Conservation (phyloP, 2,888 invertebrate species). For the Bursaphelenchus okinawaensis region DNA sequence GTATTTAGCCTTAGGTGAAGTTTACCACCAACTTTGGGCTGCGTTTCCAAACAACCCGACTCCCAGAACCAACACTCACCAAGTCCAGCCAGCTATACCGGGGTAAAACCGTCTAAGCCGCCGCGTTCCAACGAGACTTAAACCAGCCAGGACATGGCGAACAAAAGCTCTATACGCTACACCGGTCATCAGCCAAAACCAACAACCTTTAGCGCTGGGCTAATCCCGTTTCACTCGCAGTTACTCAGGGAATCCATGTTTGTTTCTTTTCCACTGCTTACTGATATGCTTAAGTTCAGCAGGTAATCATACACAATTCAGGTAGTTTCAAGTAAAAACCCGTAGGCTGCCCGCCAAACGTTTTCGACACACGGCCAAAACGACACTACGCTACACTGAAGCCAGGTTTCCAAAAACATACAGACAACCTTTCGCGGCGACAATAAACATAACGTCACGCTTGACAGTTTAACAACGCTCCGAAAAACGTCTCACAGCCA, state of each 20-base stretch:
- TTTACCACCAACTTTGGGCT: slow-evolving; percentile 67
- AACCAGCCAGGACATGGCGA: slow-evolving; percentile 19
- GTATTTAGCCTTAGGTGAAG: slow-evolving; percentile 66
- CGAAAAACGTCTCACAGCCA: not conserved
- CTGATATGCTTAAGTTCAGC: slow-evolving; percentile 68
- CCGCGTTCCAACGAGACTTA: slow-evolving; percentile 46
- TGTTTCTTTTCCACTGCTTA: slow-evolving; percentile 71
- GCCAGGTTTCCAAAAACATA: not conserved
- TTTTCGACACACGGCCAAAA: no score
- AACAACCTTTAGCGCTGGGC: slow-evolving; percentile 65
- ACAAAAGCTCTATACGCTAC: slow-evolving; percentile 63
- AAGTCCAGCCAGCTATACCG: slow-evolving; percentile 47
- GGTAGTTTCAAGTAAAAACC: slow-evolving; percentile 13
- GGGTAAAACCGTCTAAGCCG: slow-evolving; percentile 59
- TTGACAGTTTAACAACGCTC: not conserved
- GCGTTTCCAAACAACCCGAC: slow-evolving; percentile 67
- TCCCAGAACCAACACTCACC: slow-evolving; percentile 59
- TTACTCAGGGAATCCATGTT: slow-evolving; percentile 67
- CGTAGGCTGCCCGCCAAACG: not conserved
- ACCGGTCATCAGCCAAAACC: slow-evolving; percentile 60
- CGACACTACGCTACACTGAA: not conserved
- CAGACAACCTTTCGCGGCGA: not conserved
- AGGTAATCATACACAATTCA: slow-evolving; percentile 56
- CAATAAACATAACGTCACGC: not conserved
- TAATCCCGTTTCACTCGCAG: slow-evolving; percentile 67